Evolutionary conservation across 2,797 vertebrate species (phyloP).

Genomic region (Rhinichthys osculus): DNA sequence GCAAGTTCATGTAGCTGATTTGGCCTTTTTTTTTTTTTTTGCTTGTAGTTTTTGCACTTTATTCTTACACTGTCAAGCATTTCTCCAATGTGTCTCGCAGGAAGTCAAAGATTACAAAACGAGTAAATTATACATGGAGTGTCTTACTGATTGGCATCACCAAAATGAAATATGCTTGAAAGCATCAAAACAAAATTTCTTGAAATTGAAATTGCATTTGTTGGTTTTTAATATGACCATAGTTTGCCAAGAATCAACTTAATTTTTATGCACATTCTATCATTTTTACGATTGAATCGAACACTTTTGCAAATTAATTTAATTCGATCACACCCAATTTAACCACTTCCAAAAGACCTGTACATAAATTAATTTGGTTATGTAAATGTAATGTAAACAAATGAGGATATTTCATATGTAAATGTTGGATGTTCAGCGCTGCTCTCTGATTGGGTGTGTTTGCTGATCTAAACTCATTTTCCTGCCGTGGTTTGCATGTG

Average conservation of each 20-base stretch:
- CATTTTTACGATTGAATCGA: too few relatives aligned
- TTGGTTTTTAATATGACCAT: not conserved
- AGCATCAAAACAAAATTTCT: not conserved
- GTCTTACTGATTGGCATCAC: not conserved
- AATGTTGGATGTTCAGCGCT: not conserved
- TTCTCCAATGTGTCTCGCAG: not conserved
- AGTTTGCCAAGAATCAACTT: not conserved
- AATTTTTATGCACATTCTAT: not conserved
- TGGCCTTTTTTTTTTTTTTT: conserved; percentile 38
- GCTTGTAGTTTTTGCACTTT: conserved; percentile 57
- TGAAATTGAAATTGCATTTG: not conserved
- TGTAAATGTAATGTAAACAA: conserved; percentile 8
- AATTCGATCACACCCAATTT: not conserved
- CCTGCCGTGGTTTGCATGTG: conserved; percentile 24
- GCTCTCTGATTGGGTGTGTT: conserved; percentile 19
- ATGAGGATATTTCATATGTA: conserved; percentile 6
- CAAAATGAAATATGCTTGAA: not conserved
- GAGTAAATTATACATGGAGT: not conserved
- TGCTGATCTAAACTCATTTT: not conserved
- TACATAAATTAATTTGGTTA: not conserved
- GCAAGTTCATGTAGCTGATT: conserved; percentile 20
- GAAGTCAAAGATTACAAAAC: not conserved
- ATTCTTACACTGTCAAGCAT: conserved; percentile 37
- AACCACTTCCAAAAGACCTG: not conserved
- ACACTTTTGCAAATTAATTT: not conserved